Evolutionary conservation across 2,888 invertebrate genomes (phyloP), one percentile per base, ranked within the genome.

Genomic region (Escarpia spicata): DNA sequence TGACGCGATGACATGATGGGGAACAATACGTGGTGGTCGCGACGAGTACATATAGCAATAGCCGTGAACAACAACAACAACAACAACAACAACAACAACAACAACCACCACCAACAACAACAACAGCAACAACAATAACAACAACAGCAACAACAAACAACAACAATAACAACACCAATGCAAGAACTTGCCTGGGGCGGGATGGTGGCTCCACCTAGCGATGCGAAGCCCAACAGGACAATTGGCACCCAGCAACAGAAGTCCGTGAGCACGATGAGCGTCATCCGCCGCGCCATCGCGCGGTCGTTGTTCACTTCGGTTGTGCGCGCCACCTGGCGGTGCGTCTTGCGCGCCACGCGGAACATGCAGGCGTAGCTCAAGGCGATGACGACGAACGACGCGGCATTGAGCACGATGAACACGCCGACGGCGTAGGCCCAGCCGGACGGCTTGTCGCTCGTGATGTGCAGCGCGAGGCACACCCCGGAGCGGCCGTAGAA

Each of bases 361-460:
- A 97, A 97, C 97, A 97, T 97, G 96, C 97, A 96, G 92, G 97
- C 94, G 94, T 97, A 97, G 58, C 97, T 96, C 92, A 96, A 94
- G 37, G 97, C 96, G 92, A 97, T 97, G 91, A 97, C 95, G 60
- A 96, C 94, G 94, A 97, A 97, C 31, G 97, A 97, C 2, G 96
- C 93, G 92, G 97, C 95, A 95, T 97, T 97, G 89, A 97, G 94
- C 43, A 96, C 97, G 31, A 97, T 95, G 94, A 97, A 97, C n/a
- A 97, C 96, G 94, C 97, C 97, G 43, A 97, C 97, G 0, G 97
- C 97, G 95, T 97, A 97, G 94, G 97, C 97, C 97, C 97, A 97
- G 15, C 97, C 97, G 92, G 95, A 96, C 0, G 97, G 97, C 93
- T 96, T 96, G 90, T 97, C 96, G 12, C 96, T 96, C 8, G 97